Conservation (phyloP, 2,888 invertebrate species). For the Oxyteleia sp. region DNA sequence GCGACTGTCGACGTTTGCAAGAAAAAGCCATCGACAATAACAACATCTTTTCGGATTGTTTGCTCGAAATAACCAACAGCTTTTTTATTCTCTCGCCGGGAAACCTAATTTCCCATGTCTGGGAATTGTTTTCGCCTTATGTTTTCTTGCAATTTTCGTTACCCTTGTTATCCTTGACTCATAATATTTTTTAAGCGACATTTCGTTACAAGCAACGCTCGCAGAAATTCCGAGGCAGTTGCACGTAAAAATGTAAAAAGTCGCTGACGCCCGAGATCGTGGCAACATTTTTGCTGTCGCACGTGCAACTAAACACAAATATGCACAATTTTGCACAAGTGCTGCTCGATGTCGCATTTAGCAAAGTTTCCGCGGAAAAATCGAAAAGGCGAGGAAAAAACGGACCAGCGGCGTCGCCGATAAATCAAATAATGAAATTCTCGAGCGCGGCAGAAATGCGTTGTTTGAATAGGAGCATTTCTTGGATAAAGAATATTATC, state of each 20-base stretch:
- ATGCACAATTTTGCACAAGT: too few relatives aligned
- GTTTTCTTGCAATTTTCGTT: too few relatives aligned
- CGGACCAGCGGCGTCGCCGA: conserved; percentile 2
- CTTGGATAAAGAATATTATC: conserved; percentile 32
- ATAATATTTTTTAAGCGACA: background rate
- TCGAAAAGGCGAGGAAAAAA: too few relatives aligned
- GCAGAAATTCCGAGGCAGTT: too few relatives aligned
- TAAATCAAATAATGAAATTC: conserved; percentile 44
- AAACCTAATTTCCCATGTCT: background rate
- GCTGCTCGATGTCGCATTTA: too few relatives aligned
- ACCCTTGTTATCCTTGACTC: too few relatives aligned
- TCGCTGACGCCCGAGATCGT: too few relatives aligned
- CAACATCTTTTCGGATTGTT: conserved; percentile 19
- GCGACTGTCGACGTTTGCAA: conserved; percentile 31
- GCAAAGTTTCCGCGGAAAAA: too few relatives aligned
- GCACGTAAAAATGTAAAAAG: too few relatives aligned
- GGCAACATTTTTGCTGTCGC: too few relatives aligned
- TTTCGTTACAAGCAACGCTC: background rate
- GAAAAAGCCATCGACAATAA: conserved; percentile 20
- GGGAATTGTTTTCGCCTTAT: too few relatives aligned
- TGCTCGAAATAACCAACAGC: conserved; percentile 5
- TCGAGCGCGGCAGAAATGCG: conserved; percentile 22
- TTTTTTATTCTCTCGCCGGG: background rate
- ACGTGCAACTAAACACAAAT: too few relatives aligned
- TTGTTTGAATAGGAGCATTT: conserved; percentile 39